phyloP scores from a whole-genome alignment of 2,888 invertebrate genomes.

The Balanococcus diminutus region DNA sequence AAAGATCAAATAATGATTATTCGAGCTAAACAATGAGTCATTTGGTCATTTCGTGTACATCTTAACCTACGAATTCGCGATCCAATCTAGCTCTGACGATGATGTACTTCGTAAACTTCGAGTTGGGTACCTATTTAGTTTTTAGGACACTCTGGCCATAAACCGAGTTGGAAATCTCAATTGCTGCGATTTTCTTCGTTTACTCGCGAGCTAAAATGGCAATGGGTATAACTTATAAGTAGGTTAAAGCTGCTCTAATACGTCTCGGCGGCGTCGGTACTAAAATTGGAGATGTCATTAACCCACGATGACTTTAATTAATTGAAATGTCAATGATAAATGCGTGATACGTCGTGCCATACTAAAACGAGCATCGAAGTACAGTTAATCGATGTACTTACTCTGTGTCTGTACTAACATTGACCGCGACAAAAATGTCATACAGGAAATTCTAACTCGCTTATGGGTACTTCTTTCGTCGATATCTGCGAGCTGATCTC shows the following conservation, averaged over 20 bases:
- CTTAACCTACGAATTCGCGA: not conserved
- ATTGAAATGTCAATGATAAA: not conserved
- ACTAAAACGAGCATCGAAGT: not conserved
- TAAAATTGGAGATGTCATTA: conserved; percentile 23
- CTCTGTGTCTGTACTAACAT: not conserved
- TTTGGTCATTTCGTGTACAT: not conserved
- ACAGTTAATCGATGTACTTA: not conserved
- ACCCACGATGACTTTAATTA: not conserved
- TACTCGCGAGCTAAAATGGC: not conserved
- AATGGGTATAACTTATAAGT: not conserved
- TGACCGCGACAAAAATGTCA: not conserved
- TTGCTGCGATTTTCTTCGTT: not conserved
- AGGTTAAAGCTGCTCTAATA: not conserved
- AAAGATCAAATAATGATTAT: not conserved
- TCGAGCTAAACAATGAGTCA: not conserved
- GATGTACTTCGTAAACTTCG: too few species aligned
- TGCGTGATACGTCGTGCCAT: not conserved
- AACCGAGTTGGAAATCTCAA: not conserved
- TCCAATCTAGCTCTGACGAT: too few species aligned
- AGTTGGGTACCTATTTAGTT: not conserved
- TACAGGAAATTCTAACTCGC: not conserved
- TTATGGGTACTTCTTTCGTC: not conserved
- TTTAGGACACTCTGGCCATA: not conserved
- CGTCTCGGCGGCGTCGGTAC: not conserved
- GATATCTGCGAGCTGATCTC: not conserved